Evolutionary conservation across 2,113 vertebrate species (phyloP).

Genomic region (Heptranchias perlo): DNA sequence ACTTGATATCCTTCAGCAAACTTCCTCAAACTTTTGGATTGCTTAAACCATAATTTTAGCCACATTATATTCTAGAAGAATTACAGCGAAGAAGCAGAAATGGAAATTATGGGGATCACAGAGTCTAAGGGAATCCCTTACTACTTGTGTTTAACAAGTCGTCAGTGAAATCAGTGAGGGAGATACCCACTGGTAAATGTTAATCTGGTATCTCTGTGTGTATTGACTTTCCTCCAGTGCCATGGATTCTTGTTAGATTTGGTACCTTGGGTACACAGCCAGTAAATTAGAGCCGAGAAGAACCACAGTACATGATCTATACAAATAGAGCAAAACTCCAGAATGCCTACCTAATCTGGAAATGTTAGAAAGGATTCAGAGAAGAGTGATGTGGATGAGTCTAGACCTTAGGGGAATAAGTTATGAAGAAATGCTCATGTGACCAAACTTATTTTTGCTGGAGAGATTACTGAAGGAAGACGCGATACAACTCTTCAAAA

Average conservation of each 20-base stretch:
- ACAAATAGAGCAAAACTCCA: neutral
- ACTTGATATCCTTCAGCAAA: neutral
- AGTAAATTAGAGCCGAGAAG: neutral
- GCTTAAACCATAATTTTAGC: neutral
- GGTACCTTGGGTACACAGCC: neutral
- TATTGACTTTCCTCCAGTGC: neutral
- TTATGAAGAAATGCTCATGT: too few relatives aligned
- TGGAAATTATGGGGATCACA: neutral
- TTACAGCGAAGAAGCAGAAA: neutral
- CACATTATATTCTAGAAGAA: neutral
- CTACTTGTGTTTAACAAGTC: neutral
- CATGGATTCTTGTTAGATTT: neutral
- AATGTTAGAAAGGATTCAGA: neutral
- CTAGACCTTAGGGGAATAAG: too few relatives aligned
- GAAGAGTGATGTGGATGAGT: too few relatives aligned
- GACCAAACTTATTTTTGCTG: too few relatives aligned
- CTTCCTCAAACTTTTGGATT: neutral
- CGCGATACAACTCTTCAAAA: neutral
- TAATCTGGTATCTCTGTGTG: too few relatives aligned
- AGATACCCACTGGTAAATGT: too few relatives aligned
- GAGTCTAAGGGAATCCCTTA: neutral
- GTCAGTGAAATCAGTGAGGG: neutral
- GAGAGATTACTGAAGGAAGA: too few relatives aligned
- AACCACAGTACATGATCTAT: neutral
- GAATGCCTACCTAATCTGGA: neutral